Evolutionary conservation across 2,888 invertebrate species (phyloP).

Genomic region (Brachynemurus nebulosus): DNA sequence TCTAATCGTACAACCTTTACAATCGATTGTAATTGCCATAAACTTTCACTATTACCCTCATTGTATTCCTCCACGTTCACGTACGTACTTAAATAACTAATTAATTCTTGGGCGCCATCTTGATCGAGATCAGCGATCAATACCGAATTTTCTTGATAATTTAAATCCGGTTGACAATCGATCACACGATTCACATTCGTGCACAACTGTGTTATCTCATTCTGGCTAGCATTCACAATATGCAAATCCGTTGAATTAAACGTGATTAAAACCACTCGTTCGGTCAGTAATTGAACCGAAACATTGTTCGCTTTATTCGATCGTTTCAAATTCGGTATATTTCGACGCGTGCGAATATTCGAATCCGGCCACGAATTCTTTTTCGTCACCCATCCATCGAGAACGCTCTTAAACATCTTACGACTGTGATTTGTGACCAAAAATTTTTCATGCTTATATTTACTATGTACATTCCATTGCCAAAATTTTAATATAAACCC

Average conservation of each 20-base stretch:
- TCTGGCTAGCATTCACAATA: slow-evolving; percentile 64
- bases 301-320: slow-evolving; percentile 29
- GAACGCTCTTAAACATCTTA: slow-evolving; percentile 12
- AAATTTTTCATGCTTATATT: slow-evolving; percentile 13
- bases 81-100: slow-evolving; percentile 60
- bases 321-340: slow-evolving; percentile 10
- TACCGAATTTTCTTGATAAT: slow-evolving; percentile 56
- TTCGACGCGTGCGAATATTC: slow-evolving; percentile 18
- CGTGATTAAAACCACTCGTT: slow-evolving; percentile 62
- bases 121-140: slow-evolving; percentile 61
- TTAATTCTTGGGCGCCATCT: slow-evolving; percentile 62
- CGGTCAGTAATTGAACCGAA: slow-evolving; percentile 45
- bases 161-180: slow-evolving; percentile 59
- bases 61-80: slow-evolving; percentile 28
- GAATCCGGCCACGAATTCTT: slow-evolving; percentile 19
- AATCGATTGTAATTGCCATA: slow-evolving; percentile 50
- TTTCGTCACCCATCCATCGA: slow-evolving; percentile 12
- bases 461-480: slow-evolving; percentile 51
- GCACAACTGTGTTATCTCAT: slow-evolving; percentile 64
- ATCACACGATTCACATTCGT: slow-evolving; percentile 29
- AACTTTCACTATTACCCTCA: slow-evolving; percentile 23
- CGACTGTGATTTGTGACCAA: slow-evolving; percentile 10
- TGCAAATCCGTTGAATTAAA: slow-evolving; percentile 60
- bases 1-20: slow-evolving; percentile 56
- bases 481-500: slow-evolving; percentile 74